Conservation (phyloP, 2,797 vertebrate species). For the Propithecus perrieri region DNA sequence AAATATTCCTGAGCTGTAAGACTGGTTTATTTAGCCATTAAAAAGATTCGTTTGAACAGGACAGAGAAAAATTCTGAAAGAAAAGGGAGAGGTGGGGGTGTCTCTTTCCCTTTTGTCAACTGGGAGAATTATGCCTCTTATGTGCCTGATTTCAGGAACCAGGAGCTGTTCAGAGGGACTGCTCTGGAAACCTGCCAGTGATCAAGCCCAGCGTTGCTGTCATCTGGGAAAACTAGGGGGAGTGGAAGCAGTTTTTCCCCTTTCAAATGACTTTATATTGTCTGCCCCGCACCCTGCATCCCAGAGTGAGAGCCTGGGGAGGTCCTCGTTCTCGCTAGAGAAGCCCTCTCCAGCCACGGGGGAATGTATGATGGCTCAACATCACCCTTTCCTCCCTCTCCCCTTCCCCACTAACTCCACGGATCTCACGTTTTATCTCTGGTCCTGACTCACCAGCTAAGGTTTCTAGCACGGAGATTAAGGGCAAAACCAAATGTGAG, state of each 20-base stretch:
- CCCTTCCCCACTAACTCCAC: neutral
- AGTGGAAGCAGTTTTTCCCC: neutral
- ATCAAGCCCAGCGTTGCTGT: too few species aligned
- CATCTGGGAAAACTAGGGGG: neutral
- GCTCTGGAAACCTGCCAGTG: too few species aligned
- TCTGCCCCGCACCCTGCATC: neutral
- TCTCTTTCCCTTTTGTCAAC: neutral
- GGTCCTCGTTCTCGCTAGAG: rapidly evolving
- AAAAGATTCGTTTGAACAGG: neutral
- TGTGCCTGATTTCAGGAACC: neutral
- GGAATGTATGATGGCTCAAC: too few species aligned
- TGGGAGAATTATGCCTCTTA: neutral
- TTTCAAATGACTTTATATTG: neutral
- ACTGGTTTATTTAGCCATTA: neutral
- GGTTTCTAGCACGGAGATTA: slow-evolving; percentile 34
- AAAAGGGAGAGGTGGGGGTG: neutral
- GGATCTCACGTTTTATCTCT: neutral
- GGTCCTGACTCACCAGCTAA: slow-evolving; percentile 12
- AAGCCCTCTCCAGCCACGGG: too few species aligned
- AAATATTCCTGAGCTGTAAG: neutral
- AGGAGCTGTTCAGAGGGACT: neutral
- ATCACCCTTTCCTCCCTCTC: neutral
- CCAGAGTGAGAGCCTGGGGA: rapidly evolving
- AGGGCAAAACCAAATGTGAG: neutral
- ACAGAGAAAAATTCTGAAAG: neutral